Evolutionary conservation across 1,140 invertebrate genomes (phyloP).

Genomic region (Bombus superbus): DNA sequence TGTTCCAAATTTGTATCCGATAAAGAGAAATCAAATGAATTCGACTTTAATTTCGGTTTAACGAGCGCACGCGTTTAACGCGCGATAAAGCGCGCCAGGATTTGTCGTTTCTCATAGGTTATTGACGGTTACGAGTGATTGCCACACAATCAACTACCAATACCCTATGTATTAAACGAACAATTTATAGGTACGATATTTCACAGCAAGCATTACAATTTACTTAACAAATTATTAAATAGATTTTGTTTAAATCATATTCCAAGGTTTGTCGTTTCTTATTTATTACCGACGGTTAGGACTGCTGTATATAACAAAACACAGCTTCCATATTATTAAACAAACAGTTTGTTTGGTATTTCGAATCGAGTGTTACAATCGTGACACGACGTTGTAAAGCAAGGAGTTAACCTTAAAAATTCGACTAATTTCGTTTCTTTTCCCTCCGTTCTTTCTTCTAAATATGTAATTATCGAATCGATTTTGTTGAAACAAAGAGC

Average conservation of each 20-base stretch:
- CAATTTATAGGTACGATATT: too few species aligned
- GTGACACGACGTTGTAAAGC: not conserved
- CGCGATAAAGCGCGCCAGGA: not conserved
- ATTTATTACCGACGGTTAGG: too few species aligned
- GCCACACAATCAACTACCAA: not conserved
- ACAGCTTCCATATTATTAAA: not conserved
- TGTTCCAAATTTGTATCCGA: slow-evolving; percentile 19
- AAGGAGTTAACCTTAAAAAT: not conserved
- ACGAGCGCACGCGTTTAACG: not conserved
- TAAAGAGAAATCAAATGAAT: slow-evolving; percentile 3
- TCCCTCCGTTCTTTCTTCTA: not conserved
- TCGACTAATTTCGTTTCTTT: too few species aligned
- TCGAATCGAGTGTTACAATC: not conserved
- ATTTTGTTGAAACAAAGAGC: not conserved
- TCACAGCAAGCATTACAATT: too few species aligned
- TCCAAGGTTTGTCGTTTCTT: not conserved
- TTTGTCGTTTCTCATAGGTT: slow-evolving; percentile 8
- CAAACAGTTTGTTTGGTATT: not conserved
- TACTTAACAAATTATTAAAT: not conserved
- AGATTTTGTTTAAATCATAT: not conserved
- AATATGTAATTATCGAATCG: not conserved
- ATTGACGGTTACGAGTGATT: not conserved
- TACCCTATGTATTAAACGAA: not conserved
- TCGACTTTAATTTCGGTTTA: not conserved
- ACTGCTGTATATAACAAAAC: too few species aligned